phyloP scores from a whole-genome alignment of 2,113 vertebrate genomes.

The Tonatia bakeri region DNA sequence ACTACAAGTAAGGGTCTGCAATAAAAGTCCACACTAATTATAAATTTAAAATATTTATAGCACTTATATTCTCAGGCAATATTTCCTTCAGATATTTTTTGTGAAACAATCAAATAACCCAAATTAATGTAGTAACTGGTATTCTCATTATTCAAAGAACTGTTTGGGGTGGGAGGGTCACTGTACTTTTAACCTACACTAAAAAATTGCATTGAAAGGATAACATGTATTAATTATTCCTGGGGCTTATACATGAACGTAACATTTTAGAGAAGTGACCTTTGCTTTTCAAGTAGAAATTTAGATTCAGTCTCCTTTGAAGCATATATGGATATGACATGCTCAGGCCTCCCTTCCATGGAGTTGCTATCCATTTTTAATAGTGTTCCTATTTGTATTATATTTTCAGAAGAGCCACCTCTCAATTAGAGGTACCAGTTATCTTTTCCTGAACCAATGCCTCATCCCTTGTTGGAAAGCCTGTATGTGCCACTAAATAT shows the following conservation, averaged over 20 bases:
- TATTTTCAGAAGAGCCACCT: neutral
- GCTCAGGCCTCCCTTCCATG: neutral
- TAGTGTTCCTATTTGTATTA: neutral
- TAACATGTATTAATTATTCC: neutral
- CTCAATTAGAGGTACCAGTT: neutral
- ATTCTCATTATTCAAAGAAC: neutral
- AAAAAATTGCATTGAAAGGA: neutral
- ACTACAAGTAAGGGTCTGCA: neutral
- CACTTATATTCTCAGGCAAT: neutral
- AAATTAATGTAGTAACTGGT: neutral
- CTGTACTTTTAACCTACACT: neutral
- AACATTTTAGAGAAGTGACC: neutral
- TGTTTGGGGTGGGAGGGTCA: neutral
- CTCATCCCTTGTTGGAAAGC: neutral
- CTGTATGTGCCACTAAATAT: neutral
- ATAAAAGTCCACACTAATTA: neutral
- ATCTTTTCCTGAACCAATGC: neutral
- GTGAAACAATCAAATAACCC: neutral
- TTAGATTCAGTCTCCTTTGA: neutral
- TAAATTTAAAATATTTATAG: neutral
- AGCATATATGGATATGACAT: neutral
- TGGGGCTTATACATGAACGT: neutral
- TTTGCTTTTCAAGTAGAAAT: neutral
- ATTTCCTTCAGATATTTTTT: slow-evolving; percentile 13
- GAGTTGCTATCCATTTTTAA: neutral